Evolutionary conservation across 2,888 invertebrate genomes (phyloP).

Genomic region (Panopea generosa): DNA sequence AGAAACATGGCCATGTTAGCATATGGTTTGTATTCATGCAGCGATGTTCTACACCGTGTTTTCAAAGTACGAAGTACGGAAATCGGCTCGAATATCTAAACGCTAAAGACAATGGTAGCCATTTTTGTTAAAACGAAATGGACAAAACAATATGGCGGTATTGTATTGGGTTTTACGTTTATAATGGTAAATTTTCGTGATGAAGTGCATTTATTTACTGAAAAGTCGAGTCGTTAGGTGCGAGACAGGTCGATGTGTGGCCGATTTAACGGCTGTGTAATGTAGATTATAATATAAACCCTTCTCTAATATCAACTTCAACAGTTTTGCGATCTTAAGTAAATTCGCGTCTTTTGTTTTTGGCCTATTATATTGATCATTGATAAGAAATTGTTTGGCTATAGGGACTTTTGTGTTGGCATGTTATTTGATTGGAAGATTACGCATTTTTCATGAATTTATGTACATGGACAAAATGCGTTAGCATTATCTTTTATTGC

Average conservation of each 20-base stretch:
- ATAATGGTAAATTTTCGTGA: conserved; percentile 61
- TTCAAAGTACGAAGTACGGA: conserved; percentile 19
- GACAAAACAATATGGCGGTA: conserved; percentile 56
- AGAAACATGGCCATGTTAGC: not conserved
- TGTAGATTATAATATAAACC: conserved; percentile 25
- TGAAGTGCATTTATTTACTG: conserved; percentile 49
- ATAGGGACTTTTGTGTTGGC: conserved; percentile 52
- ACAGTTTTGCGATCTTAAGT: conserved; percentile 24
- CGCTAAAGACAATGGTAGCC: conserved; percentile 22
- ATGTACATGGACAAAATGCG: conserved; percentile 29
- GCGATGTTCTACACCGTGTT: not conserved
- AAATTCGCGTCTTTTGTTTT: conserved; percentile 45
- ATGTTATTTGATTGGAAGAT: conserved; percentile 48
- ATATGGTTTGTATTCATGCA: not conserved
- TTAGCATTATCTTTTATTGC: conserved; percentile 13
- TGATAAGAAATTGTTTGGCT: conserved; percentile 38
- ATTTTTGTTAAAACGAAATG: conserved; percentile 36
- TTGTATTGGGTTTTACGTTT: conserved; percentile 47
- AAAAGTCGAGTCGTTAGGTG: conserved; percentile 49
- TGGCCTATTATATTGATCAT: conserved; percentile 41
- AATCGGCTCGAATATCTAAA: conserved; percentile 16
- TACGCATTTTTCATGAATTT: conserved; percentile 19
- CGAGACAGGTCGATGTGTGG: conserved; percentile 58
- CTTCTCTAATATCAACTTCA: conserved; percentile 32
- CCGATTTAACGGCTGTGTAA: conserved; percentile 44